Evolutionary conservation across 2,113 vertebrate genomes (phyloP), one percentile per base, ranked within the genome.

Genomic region (Anarrhichthys ocellatus): DNA sequence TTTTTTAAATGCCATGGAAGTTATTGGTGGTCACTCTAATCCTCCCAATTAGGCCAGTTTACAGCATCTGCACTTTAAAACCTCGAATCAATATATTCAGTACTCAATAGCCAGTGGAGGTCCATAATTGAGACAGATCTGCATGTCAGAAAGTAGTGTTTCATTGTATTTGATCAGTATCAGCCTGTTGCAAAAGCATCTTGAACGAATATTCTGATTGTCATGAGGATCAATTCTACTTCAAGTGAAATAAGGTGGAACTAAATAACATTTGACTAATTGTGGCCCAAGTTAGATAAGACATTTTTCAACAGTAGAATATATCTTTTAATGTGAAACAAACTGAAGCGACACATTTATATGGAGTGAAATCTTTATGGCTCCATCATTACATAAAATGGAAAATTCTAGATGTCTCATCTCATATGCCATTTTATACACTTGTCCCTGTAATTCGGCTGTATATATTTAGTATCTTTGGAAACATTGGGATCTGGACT

Each of bases 401-500:
- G 74, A 40, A 83, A 72, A 81, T 73, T 86, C 62, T 59, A 71
- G 81, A 80, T 76, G 83, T 80, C 76, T 83, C 44, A 34, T 84
- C 59, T 61, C 62, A 22, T 64, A 63, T 84, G 54, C 87, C 75
- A 81, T 82, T 87, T 72, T 75, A 65, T 80, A 78, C 84, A 75
- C 78, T 54, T 67, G 15, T 18, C 88, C 87, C 73, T 90, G 32
- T 92, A 88, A 89, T 90, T 90, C 50, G 1, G 34, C 52, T 59
- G 63, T 66, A 36, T 86, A 86, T 89, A 88, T 89, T 91, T 91
- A 85, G 80, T 73, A 36, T 82, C 61, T 65, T 71, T 88, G 72
- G 71, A 86, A 80, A 77, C 61, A 48, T 82, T 77, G 24, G 70
- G 71, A 85, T 85, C 83, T 84, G 71, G 73, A 80, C 71, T 75